A percentile compares a stretch with the other conserved stretches of the same genome.
Evolutionary conservation across 1,140 invertebrate genomes (phyloP).

Genomic region (Prorops nasuta): DNA sequence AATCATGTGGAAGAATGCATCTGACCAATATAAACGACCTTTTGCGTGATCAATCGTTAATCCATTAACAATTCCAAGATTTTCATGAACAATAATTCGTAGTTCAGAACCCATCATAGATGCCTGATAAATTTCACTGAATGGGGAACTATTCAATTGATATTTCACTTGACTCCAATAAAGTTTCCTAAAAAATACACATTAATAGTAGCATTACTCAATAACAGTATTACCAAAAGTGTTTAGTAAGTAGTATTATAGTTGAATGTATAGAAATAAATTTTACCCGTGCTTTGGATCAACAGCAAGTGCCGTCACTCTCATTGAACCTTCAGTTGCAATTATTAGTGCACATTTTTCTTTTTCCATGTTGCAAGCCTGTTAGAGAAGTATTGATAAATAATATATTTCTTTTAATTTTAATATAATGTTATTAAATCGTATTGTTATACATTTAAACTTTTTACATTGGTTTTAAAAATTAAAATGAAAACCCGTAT

Average conservation of each 20-base stretch:
- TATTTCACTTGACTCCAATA: constrained; percentile 59
- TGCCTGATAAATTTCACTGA: constrained; percentile 63
- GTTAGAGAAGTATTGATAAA: constrained; percentile 3
- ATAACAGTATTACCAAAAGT: constrained; percentile 38
- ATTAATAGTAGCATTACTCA: too few relatives aligned
- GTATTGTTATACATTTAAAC: too few relatives aligned
- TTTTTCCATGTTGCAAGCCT: constrained; percentile 60
- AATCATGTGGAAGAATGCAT: constrained; percentile 72
- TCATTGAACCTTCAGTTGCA: constrained; percentile 70
- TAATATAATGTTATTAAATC: too few relatives aligned
- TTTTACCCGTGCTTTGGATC: constrained; percentile 71
- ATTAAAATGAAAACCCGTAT: too few relatives aligned
- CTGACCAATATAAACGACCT: constrained; percentile 72
- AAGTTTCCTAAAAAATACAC: constrained; percentile 51
- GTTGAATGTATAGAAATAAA: not conserved
- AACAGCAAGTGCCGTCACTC: constrained; percentile 80
- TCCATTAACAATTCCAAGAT: constrained; percentile 66
- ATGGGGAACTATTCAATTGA: constrained; percentile 44
- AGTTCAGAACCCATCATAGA: constrained; percentile 67
- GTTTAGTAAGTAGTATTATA: constrained; percentile 45
- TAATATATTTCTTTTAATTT: too few relatives aligned
- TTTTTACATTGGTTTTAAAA: too few relatives aligned
- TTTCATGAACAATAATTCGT: constrained; percentile 57
- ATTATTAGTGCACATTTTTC: constrained; percentile 63
- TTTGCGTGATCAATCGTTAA: constrained; percentile 70